Evolutionary conservation across 2,113 vertebrate genomes (phyloP), one percentile per base, ranked within the genome.

Genomic region (Poeciliopsis retropinna): DNA sequence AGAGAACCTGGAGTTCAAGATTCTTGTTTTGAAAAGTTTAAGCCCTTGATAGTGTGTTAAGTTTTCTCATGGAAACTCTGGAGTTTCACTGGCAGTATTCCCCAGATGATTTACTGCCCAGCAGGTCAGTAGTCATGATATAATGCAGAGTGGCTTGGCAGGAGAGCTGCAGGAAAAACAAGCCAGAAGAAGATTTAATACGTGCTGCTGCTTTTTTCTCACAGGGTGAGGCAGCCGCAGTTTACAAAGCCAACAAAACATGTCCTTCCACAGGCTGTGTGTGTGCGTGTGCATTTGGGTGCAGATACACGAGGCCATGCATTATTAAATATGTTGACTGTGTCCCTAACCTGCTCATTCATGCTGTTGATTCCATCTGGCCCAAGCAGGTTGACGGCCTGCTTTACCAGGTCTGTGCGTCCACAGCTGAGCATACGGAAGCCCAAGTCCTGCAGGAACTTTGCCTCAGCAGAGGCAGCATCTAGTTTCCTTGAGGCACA

Each of bases 391-490:
- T 96, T 96, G 88, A 97, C 96, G 1, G 98, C 98, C 89, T 99
- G 98, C 84, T 98, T 98, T 79, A 99, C 98, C 84, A 99, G 92
- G 91, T 99, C 98, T 0, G 98, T 99, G 80, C 98, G 95, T 65
- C 98, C 98, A 3, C 98, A 99, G 94, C 97, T 99, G 84, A 99
- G 95, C 98, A 99, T 99, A 54, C 97, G 96, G 91, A 99, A 99
- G n/a, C 98, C 98, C 85, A 99, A 92, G 88, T 99, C 97, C 86
- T 99, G 98, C 90, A 98, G 96, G 92, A 99, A 99, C 91, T 98
- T 98, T 0, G 96, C 97, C 92, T 99, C 98, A 0, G 96, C 97
- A 60, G 98, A 97, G 44, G 97, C 95, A 0, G 98, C 97, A 6
- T 99, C 98, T 92, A 99, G 94, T 81, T 98, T 99, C 75, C 98